Evolutionary conservation across 2,888 invertebrate genomes (phyloP).

Genomic region (Zele albiditarsus): DNA sequence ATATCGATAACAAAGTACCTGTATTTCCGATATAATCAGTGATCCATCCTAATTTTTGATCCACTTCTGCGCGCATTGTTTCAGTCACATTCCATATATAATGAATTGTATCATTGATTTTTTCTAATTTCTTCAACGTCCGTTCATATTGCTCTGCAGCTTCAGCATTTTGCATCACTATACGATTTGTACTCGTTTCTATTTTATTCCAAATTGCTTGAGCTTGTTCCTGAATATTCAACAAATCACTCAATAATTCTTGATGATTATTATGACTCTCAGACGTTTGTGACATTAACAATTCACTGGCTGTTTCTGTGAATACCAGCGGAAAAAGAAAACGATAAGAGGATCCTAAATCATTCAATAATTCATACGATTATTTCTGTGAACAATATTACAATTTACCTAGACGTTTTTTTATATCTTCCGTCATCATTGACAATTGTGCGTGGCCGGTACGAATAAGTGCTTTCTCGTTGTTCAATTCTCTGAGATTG

Average conservation of each 20-base stretch:
- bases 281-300: conserved; percentile 73
- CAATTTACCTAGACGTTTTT: conserved; percentile 74
- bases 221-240: conserved; percentile 75
- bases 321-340: conserved; percentile 30
- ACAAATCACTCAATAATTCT: conserved; percentile 75
- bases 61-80: conserved; percentile 64
- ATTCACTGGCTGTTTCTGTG: conserved; percentile 73
- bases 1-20: conserved; percentile 50
- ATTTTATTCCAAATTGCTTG: conserved; percentile 76
- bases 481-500: conserved; percentile 76
- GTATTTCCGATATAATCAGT: conserved; percentile 66
- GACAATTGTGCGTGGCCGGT: conserved; percentile 76
- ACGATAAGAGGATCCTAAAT: conserved; percentile 1
- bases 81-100: conserved; percentile 65
- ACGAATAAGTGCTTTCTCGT: conserved; percentile 77
- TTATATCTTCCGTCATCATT: conserved; percentile 75
- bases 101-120: conserved; percentile 75
- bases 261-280: conserved; percentile 75
- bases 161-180: conserved; percentile 73
- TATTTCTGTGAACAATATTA: neutral
- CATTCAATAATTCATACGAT: neutral
- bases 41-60: conserved; percentile 68
- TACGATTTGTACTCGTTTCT: conserved; percentile 69
- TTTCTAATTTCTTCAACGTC: conserved; percentile 74
- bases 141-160: conserved; percentile 73